Evolutionary conservation across 2,888 invertebrate species (phyloP).

Genomic region (Hirtodrosophila alboralis): DNA sequence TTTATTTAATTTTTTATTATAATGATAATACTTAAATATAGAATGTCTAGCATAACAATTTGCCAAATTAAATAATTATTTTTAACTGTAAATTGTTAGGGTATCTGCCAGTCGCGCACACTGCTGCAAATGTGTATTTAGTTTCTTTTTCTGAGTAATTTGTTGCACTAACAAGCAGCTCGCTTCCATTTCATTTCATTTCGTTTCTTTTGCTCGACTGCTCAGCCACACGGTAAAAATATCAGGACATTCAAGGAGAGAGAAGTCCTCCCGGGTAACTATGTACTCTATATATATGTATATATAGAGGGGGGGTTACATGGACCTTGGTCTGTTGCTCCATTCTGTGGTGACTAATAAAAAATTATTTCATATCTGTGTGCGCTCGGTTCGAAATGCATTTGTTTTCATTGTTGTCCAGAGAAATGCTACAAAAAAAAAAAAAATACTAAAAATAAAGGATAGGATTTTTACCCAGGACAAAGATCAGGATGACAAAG

Average conservation of each 20-base stretch:
- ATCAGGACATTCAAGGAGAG: background rate
- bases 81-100: background rate
- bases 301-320: background rate
- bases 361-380: constrained; percentile 73
- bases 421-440: too few species aligned
- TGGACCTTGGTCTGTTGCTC: constrained; percentile 19
- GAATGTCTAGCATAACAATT: too few species aligned
- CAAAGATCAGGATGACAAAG: constrained; percentile 74
- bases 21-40: too few species aligned
- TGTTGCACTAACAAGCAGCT: constrained; percentile 74
- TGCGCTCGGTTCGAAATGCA: constrained; percentile 59
- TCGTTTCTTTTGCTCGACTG: constrained; percentile 59
- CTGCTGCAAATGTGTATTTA: constrained; percentile 4
- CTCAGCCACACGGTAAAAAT: constrained; percentile 31
- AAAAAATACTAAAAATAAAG: too few species aligned
- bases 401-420: constrained; percentile 72
- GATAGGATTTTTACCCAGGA: too few species aligned
- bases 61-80: too few species aligned
- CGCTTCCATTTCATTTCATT: constrained; percentile 70
- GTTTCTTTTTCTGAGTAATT: constrained; percentile 62
- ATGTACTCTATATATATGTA: too few species aligned
- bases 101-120: constrained; percentile 1
- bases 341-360: constrained; percentile 59
- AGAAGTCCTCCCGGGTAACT: background rate
- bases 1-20: too few species aligned